Percentiles rank a stretch among this genome's conserved stretches.
phyloP scores from a whole-genome alignment of 2,888 invertebrate species.

The Tiliacea citrago region DNA sequence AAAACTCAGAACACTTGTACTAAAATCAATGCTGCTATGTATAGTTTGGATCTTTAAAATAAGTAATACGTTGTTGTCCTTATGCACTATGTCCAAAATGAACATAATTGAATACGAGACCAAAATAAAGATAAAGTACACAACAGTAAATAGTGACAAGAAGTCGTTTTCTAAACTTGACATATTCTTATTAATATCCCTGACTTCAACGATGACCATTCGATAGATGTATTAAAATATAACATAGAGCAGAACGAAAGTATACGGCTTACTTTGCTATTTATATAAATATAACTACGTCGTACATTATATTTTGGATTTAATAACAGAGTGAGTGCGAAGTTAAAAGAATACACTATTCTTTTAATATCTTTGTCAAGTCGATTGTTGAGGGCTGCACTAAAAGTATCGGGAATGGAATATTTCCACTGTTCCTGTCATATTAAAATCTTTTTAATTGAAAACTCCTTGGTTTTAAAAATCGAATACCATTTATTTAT shows the following conservation, averaged over 20 bases:
- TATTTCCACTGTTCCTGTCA: too few species aligned
- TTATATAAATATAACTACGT: slow-evolving; percentile 27
- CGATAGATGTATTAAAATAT: slow-evolving; percentile 11
- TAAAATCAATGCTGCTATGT: slow-evolving; percentile 5
- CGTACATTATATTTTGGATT: not conserved
- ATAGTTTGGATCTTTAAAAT: slow-evolving; percentile 35
- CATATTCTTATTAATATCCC: not conserved
- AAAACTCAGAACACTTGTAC: not conserved
- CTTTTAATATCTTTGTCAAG: not conserved
- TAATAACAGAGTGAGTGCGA: not conserved
- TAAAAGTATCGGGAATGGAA: too few species aligned
- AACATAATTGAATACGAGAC: slow-evolving; percentile 6
- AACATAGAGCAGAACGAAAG: slow-evolving; percentile 14
- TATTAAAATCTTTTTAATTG: too few species aligned
- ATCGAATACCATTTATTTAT: too few species aligned
- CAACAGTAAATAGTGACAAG: not conserved
- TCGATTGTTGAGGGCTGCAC: slow-evolving; percentile 1
- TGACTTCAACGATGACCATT: not conserved
- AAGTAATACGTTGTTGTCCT: slow-evolving; percentile 10
- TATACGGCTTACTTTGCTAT: not conserved
- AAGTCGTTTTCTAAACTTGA: slow-evolving; percentile 8
- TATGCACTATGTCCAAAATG: slow-evolving; percentile 25
- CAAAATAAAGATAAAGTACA: not conserved
- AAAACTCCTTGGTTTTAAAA: too few species aligned
- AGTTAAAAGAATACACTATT: not conserved